These are phyloP conservation scores for Bombus polaris DNA, from an alignment of 1,140 invertebrate species.

Conservation along the genomic window DNA sequence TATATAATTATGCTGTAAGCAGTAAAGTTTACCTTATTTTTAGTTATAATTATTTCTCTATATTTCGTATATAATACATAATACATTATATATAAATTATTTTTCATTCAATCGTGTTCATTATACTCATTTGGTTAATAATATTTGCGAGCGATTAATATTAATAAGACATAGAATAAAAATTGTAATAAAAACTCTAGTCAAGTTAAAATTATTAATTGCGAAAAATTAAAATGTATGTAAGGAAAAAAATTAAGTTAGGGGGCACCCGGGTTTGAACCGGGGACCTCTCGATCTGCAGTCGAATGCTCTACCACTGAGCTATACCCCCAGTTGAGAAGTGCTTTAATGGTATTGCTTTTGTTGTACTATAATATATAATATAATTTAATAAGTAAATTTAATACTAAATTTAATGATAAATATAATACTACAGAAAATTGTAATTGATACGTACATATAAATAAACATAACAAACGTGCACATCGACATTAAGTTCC, in stretches of 20 bases:
- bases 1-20: no score
- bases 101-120: no score
- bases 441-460: not conserved
- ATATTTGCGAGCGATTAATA: no score
- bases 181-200: not conserved
- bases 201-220: no score
- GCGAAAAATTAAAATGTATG: not conserved
- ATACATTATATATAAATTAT: no score
- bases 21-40: no score
- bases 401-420: not conserved
- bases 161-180: not conserved
- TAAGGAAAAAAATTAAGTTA: constrained; percentile 66
- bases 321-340: constrained; percentile 88
- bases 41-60: no score
- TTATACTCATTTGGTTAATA: no score
- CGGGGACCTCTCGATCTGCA: constrained; percentile 97
- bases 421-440: not conserved
- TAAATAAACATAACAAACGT: not conserved
- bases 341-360: accelerated
- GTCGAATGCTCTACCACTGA: constrained; percentile 97
- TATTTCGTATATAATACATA: no score
- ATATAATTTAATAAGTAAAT: not conserved
- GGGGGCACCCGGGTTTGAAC: constrained; percentile 97
- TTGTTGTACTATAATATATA: accelerated
- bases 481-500: not conserved